These are phyloP conservation scores for Drosophila demipolita DNA, from an alignment of 2,888 invertebrate species.

Conservation along the genomic window DNA sequence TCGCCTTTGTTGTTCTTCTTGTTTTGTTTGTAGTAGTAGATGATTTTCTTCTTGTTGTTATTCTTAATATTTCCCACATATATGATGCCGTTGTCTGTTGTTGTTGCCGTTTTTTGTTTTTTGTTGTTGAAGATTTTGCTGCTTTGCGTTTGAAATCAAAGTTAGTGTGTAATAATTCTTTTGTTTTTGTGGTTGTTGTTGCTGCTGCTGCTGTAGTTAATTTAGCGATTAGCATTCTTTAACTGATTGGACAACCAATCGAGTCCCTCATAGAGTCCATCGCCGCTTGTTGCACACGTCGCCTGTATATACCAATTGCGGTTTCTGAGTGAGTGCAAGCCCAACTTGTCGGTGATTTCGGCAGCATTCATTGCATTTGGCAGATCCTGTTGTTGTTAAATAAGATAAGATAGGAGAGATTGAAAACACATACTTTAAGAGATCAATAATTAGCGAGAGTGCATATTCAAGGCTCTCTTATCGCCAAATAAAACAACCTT, in stretches of 20 bases:
- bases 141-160: constrained; percentile 67
- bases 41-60: constrained; percentile 34
- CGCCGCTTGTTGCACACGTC: constrained; percentile 99
- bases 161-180: constrained; percentile 65
- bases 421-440: not conserved
- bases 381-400: constrained; percentile 91
- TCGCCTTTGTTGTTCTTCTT: constrained; percentile 28
- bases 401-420: constrained; percentile 43
- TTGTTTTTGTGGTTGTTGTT: constrained; percentile 42
- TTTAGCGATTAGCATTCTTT: constrained; percentile 98
- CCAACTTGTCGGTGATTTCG: constrained; percentile 99
- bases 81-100: constrained; percentile 42
- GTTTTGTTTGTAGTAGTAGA: constrained; percentile 13
- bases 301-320: constrained; percentile 99
- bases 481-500: constrained; percentile 12
- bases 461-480: constrained; percentile 19
- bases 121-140: constrained; percentile 50
- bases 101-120: constrained; percentile 22
- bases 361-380: constrained; percentile 99
- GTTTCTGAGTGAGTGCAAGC: constrained; percentile 98
- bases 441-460: constrained; percentile 35
- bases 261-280: constrained; percentile 99
- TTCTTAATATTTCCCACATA: constrained; percentile 41
- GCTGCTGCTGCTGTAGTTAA: constrained; percentile 57
- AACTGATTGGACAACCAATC: constrained; percentile 99